phyloP scores from a whole-genome alignment of 2,797 vertebrate species.

The Artibeus lituratus region DNA sequence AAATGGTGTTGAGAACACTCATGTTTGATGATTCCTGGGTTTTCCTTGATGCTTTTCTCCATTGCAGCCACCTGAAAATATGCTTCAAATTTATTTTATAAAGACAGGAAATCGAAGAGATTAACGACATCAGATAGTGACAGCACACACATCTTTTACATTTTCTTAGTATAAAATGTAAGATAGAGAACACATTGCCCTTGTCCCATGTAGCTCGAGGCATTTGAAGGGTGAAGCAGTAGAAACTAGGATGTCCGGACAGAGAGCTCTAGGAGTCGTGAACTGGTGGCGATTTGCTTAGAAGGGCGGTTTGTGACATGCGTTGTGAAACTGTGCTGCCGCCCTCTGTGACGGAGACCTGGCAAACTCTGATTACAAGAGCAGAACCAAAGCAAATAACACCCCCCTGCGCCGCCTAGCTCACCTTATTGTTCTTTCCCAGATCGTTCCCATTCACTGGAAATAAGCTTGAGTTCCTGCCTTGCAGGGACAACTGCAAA shows the following conservation, averaged over 20 bases:
- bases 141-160: neutral
- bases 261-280: conserved; percentile 17
- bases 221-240: conserved; percentile 42
- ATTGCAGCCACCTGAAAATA: neutral
- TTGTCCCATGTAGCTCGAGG: neutral
- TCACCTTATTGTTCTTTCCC: conserved; percentile 72
- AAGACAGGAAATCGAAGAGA: neutral
- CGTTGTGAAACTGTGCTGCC: conserved; percentile 67
- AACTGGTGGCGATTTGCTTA: conserved; percentile 57
- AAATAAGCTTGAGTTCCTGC: conserved; percentile 82
- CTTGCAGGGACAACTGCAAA: conserved; percentile 83
- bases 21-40: neutral
- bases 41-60: neutral
- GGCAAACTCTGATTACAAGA: conserved; percentile 73
- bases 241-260: neutral
- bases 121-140: neutral
- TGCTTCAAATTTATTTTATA: neutral
- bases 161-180: neutral
- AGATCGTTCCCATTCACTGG: conserved; percentile 82
- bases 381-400: neutral
- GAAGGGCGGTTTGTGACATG: conserved; percentile 67
- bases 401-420: neutral
- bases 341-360: conserved; percentile 50
- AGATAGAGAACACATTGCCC: neutral
- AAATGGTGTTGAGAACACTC: neutral